phyloP scores from a whole-genome alignment of 2,888 invertebrate species.

The Rhyacophila evoluta region DNA sequence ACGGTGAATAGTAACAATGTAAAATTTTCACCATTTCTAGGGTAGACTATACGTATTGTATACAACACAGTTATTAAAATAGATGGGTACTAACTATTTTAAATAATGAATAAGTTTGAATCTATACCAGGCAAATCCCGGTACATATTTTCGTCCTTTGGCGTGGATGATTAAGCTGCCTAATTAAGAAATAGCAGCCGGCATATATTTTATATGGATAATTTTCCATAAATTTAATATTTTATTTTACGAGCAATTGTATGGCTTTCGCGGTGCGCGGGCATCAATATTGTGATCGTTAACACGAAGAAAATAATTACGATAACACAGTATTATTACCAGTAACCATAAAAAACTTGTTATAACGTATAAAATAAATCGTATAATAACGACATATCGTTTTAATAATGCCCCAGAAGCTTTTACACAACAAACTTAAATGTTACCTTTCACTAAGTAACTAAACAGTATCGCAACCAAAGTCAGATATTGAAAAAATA shows the following conservation, averaged over 20 bases:
- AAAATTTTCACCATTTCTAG: too few species aligned
- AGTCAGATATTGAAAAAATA: too few species aligned
- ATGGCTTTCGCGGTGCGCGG: neutral
- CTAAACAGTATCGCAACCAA: too few species aligned
- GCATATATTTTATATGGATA: neutral
- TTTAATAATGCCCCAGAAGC: neutral
- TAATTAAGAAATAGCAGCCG: neutral
- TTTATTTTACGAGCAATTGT: neutral
- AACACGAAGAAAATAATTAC: neutral
- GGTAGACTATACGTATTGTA: too few species aligned
- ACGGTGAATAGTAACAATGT: too few species aligned
- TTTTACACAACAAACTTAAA: too few species aligned
- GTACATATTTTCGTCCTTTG: too few species aligned
- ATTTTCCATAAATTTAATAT: constrained; percentile 4
- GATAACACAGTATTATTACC: neutral
- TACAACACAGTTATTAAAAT: too few species aligned
- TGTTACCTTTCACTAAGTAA: too few species aligned
- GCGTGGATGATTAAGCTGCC: neutral
- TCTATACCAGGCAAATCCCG: too few species aligned
- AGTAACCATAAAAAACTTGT: neutral
- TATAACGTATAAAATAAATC: neutral
- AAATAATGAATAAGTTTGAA: too few species aligned
- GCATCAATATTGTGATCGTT: neutral
- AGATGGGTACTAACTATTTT: too few species aligned
- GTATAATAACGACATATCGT: neutral